phyloP scores from a whole-genome alignment of 2,888 invertebrate species.

The Plusia festucae region DNA sequence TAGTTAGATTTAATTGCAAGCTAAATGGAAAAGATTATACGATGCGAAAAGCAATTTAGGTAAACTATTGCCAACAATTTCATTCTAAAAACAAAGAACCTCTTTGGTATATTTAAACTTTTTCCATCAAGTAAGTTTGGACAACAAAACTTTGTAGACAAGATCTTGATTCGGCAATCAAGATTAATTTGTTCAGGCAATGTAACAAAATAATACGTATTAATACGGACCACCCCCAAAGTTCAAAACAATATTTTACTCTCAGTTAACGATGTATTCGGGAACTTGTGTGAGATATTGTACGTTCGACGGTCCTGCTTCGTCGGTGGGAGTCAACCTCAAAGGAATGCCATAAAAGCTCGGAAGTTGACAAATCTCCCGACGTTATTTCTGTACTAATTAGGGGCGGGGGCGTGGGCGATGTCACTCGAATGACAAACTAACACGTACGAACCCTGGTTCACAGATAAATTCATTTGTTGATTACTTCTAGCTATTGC shows the following conservation, averaged over 20 bases:
- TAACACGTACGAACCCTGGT: constrained; percentile 63
- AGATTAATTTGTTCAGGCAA: constrained; percentile 57
- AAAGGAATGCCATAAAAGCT: constrained; percentile 84
- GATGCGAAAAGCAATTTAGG: constrained; percentile 41
- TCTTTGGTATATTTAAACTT: constrained; percentile 51
- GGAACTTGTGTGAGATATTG: constrained; percentile 68
- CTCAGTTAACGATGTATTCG: constrained; percentile 84
- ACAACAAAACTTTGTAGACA: constrained; percentile 62
- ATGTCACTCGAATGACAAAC: constrained; percentile 76
- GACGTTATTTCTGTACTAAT: constrained; percentile 88
- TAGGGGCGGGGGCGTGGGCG: constrained; percentile 82
- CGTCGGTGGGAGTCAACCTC: constrained; percentile 71
- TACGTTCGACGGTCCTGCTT: constrained; percentile 60
- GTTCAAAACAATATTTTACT: constrained; percentile 81
- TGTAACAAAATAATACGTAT: constrained; percentile 57
- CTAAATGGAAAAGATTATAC: constrained; percentile 40
- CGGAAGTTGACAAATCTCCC: constrained; percentile 88
- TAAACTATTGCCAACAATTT: constrained; percentile 52
- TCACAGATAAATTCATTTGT: constrained; percentile 73
- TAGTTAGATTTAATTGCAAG: constrained; percentile 23
- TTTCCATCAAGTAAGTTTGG: constrained; percentile 57
- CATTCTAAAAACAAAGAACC: constrained; percentile 52
- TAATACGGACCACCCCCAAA: constrained; percentile 75
- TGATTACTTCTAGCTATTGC: constrained; percentile 58
- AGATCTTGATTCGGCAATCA: constrained; percentile 55